phyloP scores from a whole-genome alignment of 2,113 vertebrate genomes.

The Protobothrops mucrosquamatus region DNA sequence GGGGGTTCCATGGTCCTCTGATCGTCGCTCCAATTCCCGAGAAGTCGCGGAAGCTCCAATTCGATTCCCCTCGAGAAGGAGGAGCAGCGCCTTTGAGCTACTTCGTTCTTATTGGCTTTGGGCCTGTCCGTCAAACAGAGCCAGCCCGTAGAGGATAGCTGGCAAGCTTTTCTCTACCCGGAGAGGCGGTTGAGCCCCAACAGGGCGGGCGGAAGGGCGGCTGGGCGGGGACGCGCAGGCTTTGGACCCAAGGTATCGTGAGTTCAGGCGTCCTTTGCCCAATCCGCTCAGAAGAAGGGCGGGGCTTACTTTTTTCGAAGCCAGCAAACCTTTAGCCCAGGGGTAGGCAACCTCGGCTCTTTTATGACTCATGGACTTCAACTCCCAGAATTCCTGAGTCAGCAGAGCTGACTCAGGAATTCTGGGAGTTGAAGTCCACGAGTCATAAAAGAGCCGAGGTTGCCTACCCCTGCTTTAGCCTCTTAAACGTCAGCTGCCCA shows the following conservation, averaged over 20 bases:
- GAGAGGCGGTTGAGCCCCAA: not conserved
- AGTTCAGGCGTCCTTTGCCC: not conserved
- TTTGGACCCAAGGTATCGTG: not conserved
- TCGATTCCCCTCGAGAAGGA: not conserved
- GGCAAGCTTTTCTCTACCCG: not conserved
- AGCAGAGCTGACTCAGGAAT: too few relatives aligned
- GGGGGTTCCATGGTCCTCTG: constrained; percentile 42
- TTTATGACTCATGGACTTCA: too few relatives aligned
- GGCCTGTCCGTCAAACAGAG: not conserved
- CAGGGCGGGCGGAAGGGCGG: not conserved
- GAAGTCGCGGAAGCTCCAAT: not conserved
- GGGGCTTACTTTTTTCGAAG: not conserved
- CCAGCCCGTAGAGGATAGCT: not conserved
- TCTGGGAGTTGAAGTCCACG: too few relatives aligned
- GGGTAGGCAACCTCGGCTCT: too few relatives aligned
- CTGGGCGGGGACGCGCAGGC: not conserved
- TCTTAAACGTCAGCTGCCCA: not conserved
- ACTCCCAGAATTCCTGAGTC: too few relatives aligned
- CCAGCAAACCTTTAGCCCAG: not conserved
- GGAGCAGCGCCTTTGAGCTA: not conserved
- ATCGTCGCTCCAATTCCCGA: not conserved
- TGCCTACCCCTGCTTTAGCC: not conserved
- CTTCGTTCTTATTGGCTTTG: constrained; percentile 21
- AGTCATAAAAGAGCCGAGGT: too few relatives aligned
- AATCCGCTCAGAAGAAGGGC: not conserved